These are phyloP conservation scores for Rousettus madagascariensis DNA, from an alignment of 2,797 vertebrate genomes.

Conservation along the genomic window DNA sequence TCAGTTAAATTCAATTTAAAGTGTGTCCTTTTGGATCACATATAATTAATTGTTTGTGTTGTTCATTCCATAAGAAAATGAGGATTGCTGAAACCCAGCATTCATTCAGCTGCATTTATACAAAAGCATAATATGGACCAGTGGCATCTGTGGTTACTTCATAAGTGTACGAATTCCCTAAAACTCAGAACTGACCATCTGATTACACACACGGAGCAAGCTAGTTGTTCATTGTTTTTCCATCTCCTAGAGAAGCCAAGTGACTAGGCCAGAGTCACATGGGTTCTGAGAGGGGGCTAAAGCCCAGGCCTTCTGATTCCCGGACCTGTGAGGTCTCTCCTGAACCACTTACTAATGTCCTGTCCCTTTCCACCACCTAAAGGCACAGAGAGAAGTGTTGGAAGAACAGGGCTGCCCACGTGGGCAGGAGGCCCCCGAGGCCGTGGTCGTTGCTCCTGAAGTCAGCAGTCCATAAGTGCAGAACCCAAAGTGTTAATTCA, in stretches of 20 bases:
- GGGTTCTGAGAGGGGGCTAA: neutral
- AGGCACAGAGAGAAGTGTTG: neutral
- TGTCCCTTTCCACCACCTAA: neutral
- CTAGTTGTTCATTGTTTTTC: neutral
- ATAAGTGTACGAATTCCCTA: neutral
- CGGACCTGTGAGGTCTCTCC: neutral
- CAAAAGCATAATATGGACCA: neutral
- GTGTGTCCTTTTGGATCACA: neutral
- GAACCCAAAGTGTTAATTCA: neutral
- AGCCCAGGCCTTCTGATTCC: neutral
- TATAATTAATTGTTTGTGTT: neutral
- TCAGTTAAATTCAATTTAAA: neutral
- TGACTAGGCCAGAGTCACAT: neutral
- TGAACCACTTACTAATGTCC: neutral
- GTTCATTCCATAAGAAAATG: neutral
- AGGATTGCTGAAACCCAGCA: neutral
- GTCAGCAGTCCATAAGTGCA: neutral
- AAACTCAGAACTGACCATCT: neutral
- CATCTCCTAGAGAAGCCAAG: neutral
- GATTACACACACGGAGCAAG: neutral
- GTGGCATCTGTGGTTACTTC: neutral
- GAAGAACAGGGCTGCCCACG: neutral
- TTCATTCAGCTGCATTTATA: neutral
- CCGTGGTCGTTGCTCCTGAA: neutral
- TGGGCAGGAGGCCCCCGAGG: neutral